A percentile compares a stretch with the other conserved stretches of the same genome.
These are phyloP conservation scores for Bubo bubo DNA, from an alignment of 2,113 vertebrate genomes.

Conservation along the genomic window DNA sequence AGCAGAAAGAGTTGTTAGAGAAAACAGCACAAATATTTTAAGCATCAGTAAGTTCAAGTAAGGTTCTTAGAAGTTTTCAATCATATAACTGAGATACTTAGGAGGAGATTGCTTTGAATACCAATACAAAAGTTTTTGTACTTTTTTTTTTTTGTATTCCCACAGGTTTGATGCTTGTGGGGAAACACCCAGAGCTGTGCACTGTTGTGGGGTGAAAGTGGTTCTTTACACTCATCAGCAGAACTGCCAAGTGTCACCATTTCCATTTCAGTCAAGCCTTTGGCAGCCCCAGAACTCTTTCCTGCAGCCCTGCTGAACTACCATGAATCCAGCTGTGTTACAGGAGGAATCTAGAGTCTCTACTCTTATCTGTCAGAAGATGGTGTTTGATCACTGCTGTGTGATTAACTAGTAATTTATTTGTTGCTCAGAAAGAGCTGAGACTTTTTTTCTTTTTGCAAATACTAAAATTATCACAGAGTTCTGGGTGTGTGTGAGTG, in stretches of 20 bases:
- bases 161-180: background rate
- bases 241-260: background rate
- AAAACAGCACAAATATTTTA: background rate
- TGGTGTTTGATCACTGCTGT: background rate
- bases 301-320: background rate
- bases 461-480: background rate
- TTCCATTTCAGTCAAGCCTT: background rate
- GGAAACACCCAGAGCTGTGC: background rate
- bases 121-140: background rate
- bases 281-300: background rate
- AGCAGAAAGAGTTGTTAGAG: background rate
- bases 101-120: background rate
- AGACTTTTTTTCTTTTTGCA: background rate
- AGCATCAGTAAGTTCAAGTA: background rate
- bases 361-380: background rate
- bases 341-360: background rate
- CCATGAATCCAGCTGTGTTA: rapidly evolving
- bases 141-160: background rate
- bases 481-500: too few relatives aligned
- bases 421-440: background rate
- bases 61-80: background rate
- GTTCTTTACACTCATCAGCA: background rate
- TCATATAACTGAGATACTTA: background rate
- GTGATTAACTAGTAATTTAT: background rate
- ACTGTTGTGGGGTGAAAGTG: too few relatives aligned